Conservation (phyloP, 1,140 invertebrate species). For the Coenobita brevimanus region DNA sequence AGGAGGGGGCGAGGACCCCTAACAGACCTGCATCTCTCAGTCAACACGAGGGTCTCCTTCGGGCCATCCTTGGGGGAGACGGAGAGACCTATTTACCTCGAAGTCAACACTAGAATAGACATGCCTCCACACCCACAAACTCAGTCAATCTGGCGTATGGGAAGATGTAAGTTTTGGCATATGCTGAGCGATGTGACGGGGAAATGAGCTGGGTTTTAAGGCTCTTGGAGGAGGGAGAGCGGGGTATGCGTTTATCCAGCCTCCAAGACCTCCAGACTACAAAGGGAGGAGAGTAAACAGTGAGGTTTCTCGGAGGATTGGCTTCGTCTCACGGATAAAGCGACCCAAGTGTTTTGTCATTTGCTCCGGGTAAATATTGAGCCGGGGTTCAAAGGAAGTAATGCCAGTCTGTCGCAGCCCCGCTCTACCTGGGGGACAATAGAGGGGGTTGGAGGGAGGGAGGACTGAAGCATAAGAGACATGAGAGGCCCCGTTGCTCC, state of each 20-base stretch:
- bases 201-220: too few species aligned
- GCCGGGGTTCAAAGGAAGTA: conserved; percentile 61
- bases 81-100: conserved; percentile 36
- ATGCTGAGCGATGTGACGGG: too few species aligned
- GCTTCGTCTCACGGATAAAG: conserved; percentile 60
- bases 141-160: too few species aligned
- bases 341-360: conserved; percentile 63
- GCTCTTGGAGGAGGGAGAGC: too few species aligned
- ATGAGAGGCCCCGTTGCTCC: too few species aligned
- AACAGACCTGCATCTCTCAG: conserved; percentile 24
- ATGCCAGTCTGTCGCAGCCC: conserved; percentile 30
- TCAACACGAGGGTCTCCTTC: conserved; percentile 53
- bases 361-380: conserved; percentile 63
- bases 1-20: background rate
- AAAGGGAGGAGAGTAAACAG: conserved; percentile 53
- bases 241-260: conserved; percentile 41
- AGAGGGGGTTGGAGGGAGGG: background rate
- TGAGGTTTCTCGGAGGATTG: conserved; percentile 63
- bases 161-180: too few species aligned
- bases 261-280: conserved; percentile 32
- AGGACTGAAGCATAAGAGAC: too few species aligned
- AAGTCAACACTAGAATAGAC: too few species aligned
- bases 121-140: too few species aligned
- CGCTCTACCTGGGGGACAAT: conserved; percentile 50
- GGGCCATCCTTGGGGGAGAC: conserved; percentile 56